These are phyloP conservation scores for Heliconius congener DNA, from an alignment of 1,140 invertebrate species.

Conservation along the genomic window DNA sequence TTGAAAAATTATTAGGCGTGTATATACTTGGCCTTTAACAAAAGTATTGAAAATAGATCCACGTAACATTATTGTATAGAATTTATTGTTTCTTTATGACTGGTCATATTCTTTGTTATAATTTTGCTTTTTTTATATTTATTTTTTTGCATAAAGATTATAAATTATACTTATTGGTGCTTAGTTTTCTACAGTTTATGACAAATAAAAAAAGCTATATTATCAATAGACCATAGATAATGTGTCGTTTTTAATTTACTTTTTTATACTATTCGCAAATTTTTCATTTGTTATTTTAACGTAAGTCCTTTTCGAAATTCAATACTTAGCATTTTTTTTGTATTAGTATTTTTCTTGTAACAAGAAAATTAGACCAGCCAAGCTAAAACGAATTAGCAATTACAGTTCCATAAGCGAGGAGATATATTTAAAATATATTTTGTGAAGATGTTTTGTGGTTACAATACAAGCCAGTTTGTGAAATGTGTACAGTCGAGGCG, in stretches of 20 bases:
- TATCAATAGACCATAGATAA: not conserved
- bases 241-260: not conserved
- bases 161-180: constrained; percentile 31
- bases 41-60: constrained; percentile 17
- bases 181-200: constrained; percentile 15
- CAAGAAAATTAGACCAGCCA: constrained; percentile 53
- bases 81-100: constrained; percentile 18
- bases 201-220: not conserved
- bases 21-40: constrained; percentile 23
- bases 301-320: constrained; percentile 11
- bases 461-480: constrained; percentile 46
- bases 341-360: constrained; percentile 50
- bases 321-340: constrained; percentile 51
- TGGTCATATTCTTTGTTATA: constrained; percentile 19
- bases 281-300: not conserved
- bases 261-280: not conserved
- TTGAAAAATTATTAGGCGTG: constrained; percentile 20
- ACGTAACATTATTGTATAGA: constrained; percentile 17
- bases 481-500: constrained; percentile 38
- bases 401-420: constrained; percentile 67
- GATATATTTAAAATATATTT: constrained; percentile 75
- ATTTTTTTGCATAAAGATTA: constrained; percentile 23
- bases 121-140: constrained; percentile 16
- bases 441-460: constrained; percentile 71
- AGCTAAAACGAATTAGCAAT: constrained; percentile 57